These are phyloP conservation scores for Drosophila phalerata DNA, from an alignment of 2,888 invertebrate species.

Conservation along the genomic window DNA sequence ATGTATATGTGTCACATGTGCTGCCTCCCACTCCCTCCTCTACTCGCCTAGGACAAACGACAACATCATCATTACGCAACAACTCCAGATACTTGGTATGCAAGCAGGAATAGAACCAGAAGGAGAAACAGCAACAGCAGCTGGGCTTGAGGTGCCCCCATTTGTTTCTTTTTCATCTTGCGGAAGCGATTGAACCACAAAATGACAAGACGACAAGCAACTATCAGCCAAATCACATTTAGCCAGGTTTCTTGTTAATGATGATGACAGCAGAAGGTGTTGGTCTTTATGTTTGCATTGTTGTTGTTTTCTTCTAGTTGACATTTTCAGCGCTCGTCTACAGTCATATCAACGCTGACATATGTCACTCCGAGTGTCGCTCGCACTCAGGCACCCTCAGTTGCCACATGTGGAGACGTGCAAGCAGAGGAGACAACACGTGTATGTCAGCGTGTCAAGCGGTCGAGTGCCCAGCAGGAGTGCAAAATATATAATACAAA, in stretches of 20 bases:
- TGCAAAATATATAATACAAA: constrained; percentile 30
- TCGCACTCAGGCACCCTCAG: constrained; percentile 1
- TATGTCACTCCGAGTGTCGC: constrained; percentile 36
- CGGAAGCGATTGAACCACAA: constrained; percentile 48
- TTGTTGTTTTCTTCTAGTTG: constrained; percentile 28
- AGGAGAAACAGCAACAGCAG: constrained; percentile 4
- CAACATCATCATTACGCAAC: constrained; percentile 28
- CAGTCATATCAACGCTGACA: constrained; percentile 39
- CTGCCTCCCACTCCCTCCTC: neutral
- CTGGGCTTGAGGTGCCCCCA: constrained; percentile 1
- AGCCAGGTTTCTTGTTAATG: constrained; percentile 45
- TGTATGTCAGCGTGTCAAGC: constrained; percentile 60
- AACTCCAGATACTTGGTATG: constrained; percentile 20
- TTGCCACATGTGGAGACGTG: constrained; percentile 15
- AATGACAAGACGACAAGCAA: constrained; percentile 25
- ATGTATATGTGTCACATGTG: constrained; percentile 13
- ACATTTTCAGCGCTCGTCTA: constrained; percentile 31
- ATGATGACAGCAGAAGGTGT: constrained; percentile 46
- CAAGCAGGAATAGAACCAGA: neutral
- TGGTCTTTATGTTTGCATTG: constrained; percentile 8
- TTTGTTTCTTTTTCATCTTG: constrained; percentile 22
- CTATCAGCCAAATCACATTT: constrained; percentile 37
- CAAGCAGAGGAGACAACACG: constrained; percentile 43
- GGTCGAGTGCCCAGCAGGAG: constrained; percentile 45
- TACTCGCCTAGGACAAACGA: neutral